Conservation (phyloP, 2,113 vertebrate species). For the Vicugna pacos region DNA sequence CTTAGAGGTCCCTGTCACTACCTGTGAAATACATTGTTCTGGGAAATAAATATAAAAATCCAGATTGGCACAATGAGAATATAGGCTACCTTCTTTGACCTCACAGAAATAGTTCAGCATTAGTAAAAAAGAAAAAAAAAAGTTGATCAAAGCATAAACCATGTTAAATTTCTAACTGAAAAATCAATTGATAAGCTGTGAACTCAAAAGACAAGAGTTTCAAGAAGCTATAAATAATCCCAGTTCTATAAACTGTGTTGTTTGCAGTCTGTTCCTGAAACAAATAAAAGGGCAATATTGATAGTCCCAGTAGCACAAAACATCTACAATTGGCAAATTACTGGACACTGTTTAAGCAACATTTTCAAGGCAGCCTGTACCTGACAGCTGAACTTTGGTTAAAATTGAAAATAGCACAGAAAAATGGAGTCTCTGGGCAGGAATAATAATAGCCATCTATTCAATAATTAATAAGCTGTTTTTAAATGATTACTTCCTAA, state of each 20-base stretch:
- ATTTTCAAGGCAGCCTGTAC: not conserved
- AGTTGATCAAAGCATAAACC: not conserved
- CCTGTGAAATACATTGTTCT: not conserved
- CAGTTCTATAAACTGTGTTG: not conserved
- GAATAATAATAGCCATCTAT: not conserved
- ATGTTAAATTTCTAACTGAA: not conserved
- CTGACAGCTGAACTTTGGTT: not conserved
- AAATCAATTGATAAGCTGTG: not conserved
- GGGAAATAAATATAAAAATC: not conserved
- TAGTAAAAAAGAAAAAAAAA: not conserved
- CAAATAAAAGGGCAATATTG: not conserved
- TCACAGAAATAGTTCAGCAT: not conserved
- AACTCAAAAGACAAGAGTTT: not conserved
- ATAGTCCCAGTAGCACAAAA: not conserved
- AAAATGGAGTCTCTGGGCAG: not conserved
- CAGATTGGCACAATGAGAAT: not conserved
- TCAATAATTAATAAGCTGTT: not conserved
- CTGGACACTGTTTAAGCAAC: not conserved
- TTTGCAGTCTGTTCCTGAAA: not conserved
- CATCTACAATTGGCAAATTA: not conserved
- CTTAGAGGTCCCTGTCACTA: not conserved
- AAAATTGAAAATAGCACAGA: not conserved
- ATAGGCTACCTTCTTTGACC: not conserved
- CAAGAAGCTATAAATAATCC: not conserved
- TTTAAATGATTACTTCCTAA: constrained; percentile 9